Evolutionary conservation across 2,888 invertebrate genomes (phyloP).

Genomic region (Plutella xylostella): DNA sequence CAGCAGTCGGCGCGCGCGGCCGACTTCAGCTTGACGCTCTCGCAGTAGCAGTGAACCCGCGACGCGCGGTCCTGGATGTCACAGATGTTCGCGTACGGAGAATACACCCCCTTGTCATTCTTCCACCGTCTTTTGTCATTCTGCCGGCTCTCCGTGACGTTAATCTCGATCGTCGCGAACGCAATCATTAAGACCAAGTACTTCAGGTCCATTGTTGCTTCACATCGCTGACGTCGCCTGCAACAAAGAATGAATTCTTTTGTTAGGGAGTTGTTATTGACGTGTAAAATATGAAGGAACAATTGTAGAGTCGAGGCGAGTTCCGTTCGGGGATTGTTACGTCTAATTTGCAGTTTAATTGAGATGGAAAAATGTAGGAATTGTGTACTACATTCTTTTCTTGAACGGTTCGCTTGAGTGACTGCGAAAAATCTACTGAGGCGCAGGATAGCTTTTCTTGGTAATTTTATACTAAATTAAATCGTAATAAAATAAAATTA

Average conservation of each 20-base stretch:
- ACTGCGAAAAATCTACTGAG: too few relatives aligned
- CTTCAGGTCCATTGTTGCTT: slow-evolving; percentile 55
- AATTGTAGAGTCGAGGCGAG: too few relatives aligned
- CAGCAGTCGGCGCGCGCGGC: slow-evolving; percentile 82
- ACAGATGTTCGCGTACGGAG: slow-evolving; percentile 67
- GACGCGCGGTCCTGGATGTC: slow-evolving; percentile 65
- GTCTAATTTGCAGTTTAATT: too few relatives aligned
- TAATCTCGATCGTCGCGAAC: slow-evolving; percentile 57
- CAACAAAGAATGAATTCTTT: slow-evolving; percentile 43
- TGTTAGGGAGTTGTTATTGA: too few relatives aligned
- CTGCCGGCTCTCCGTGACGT: slow-evolving; percentile 58
- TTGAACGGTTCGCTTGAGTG: too few relatives aligned
- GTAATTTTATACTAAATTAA: too few relatives aligned
- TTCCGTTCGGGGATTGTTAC: too few relatives aligned
- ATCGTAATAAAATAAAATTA: too few relatives aligned
- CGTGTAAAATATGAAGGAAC: too few relatives aligned
- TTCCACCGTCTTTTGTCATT: slow-evolving; percentile 61
- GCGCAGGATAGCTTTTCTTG: too few relatives aligned
- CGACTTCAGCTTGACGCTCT: slow-evolving; percentile 61
- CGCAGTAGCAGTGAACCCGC: slow-evolving; percentile 77
- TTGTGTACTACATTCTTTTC: too few relatives aligned
- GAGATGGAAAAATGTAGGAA: too few relatives aligned
- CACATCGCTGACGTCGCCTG: slow-evolving; percentile 50
- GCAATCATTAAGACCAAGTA: slow-evolving; percentile 61
- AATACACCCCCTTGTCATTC: slow-evolving; percentile 48